Evolutionary conservation across 2,888 invertebrate genomes (phyloP).

Genomic region (Trachelus iudaicus): DNA sequence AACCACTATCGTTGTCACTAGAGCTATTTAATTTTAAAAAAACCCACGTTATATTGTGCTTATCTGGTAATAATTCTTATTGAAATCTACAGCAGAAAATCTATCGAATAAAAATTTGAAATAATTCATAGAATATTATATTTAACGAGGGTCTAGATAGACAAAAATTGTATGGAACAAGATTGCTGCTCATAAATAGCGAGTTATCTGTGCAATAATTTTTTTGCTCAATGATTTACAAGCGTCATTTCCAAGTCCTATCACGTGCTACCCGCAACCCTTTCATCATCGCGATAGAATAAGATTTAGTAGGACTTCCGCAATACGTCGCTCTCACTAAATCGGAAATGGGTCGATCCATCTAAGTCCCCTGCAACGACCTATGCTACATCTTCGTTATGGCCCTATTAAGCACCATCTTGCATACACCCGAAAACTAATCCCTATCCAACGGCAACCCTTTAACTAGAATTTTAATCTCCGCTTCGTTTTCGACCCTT

Average conservation of each 20-base stretch:
- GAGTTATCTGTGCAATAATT: neutral
- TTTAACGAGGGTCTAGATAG: neutral
- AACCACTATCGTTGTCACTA: neutral
- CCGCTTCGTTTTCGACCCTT: slow-evolving; percentile 22
- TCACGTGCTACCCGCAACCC: slow-evolving; percentile 21
- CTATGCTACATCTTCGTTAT: slow-evolving; percentile 42
- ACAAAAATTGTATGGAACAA: neutral
- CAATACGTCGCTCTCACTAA: slow-evolving; percentile 23
- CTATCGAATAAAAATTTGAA: neutral
- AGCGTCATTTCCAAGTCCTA: slow-evolving; percentile 5
- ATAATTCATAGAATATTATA: neutral
- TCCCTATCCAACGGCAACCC: slow-evolving; percentile 27
- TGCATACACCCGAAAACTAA: slow-evolving; percentile 29
- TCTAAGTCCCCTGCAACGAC: slow-evolving; percentile 35
- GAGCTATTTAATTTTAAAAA: neutral
- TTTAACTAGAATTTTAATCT: slow-evolving; percentile 45
- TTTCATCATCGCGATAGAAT: slow-evolving; percentile 32
- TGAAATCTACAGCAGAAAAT: neutral
- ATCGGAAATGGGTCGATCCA: slow-evolving; percentile 45
- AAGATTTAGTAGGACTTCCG: slow-evolving; percentile 36
- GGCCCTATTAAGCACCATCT: slow-evolving; percentile 5
- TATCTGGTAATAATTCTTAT: neutral
- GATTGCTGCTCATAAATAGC: neutral
- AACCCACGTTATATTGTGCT: neutral
- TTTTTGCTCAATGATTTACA: slow-evolving; percentile 6